Conservation (phyloP, 2,113 vertebrate species). For the Eolophus roseicapilla region DNA sequence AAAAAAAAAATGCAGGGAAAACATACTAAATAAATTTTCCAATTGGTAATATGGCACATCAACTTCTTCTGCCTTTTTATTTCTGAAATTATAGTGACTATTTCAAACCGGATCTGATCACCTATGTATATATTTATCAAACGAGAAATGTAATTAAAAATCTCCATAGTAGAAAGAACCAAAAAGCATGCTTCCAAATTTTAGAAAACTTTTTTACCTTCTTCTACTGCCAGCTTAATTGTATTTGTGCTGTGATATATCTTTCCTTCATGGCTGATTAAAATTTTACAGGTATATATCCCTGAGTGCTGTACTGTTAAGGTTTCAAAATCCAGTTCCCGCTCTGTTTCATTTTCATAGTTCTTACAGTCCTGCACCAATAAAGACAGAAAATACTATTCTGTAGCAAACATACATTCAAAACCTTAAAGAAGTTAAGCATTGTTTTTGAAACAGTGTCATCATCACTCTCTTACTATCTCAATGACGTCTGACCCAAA, state of each 20-base stretch:
- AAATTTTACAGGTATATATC: constrained; percentile 74
- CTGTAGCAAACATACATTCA: not conserved
- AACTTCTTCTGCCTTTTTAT: not conserved
- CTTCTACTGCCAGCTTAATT: constrained; percentile 52
- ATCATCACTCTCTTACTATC: not conserved
- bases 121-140: not conserved
- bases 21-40: not conserved
- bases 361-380: constrained; percentile 68
- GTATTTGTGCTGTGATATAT: constrained; percentile 68
- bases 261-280: constrained; percentile 45
- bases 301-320: constrained; percentile 63
- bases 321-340: constrained; percentile 25
- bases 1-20: not conserved
- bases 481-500: not conserved
- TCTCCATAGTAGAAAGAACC: not conserved
- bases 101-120: not conserved
- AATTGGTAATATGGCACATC: not conserved
- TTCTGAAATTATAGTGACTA: not conserved
- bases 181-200: not conserved
- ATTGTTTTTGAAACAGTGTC: rapidly evolving
- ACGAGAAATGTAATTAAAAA: not conserved
- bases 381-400: constrained; percentile 22
- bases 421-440: not conserved
- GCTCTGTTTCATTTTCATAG: not conserved
- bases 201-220: constrained; percentile 65